Conservation (phyloP, 2,888 invertebrate genomes). For the Mellilla xanthometata region DNA sequence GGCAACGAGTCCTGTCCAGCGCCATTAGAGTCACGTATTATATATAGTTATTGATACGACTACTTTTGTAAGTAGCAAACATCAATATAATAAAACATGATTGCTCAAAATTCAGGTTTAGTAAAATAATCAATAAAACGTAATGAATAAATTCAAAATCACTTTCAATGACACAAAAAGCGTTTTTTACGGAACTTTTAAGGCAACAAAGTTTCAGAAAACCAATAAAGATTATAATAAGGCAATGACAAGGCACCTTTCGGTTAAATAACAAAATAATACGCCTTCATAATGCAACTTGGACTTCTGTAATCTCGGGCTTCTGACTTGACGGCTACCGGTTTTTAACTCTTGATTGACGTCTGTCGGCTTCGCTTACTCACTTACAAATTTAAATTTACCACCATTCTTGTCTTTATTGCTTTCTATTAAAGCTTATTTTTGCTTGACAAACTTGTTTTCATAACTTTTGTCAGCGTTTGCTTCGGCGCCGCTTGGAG, state of each 20-base stretch:
- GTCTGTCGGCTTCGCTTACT: constrained; percentile 78
- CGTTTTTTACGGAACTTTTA: no score
- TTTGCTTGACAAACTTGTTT: constrained; percentile 27
- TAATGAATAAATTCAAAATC: no score
- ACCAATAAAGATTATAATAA: constrained; percentile 14
- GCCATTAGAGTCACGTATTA: no score
- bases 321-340: constrained; percentile 77
- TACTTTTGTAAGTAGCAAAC: no score
- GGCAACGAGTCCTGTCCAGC: no score
- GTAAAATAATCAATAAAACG: no score
- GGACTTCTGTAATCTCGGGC: constrained; percentile 71
- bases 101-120: no score
- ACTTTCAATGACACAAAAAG: no score
- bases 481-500: constrained; percentile 74
- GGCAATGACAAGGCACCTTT: constrained; percentile 26
- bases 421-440: constrained; percentile 30
- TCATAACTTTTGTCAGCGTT: constrained; percentile 48
- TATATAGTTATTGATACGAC: no score
- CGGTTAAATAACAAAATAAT: constrained; percentile 29
- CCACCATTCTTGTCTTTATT: constrained; percentile 27
- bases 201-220: constrained; percentile 3
- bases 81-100: no score
- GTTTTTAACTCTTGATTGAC: constrained; percentile 81
- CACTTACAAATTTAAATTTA: constrained; percentile 41
- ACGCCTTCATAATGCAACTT: constrained; percentile 43